These are phyloP conservation scores for Uromys caudimaculatus DNA, from an alignment of 2,797 vertebrate genomes.

Conservation along the genomic window DNA sequence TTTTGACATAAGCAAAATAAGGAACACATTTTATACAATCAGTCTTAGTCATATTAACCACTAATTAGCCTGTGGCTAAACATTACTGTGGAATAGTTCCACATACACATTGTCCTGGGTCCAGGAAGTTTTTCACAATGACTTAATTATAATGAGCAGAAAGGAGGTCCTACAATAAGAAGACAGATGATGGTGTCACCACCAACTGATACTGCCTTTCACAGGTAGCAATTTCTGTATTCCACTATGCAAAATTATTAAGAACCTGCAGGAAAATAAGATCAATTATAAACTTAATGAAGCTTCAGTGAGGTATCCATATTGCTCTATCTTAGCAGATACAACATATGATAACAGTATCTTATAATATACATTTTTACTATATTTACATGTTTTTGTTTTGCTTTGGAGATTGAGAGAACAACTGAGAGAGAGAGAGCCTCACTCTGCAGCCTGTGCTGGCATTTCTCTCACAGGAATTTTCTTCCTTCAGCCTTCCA, in stretches of 20 bases:
- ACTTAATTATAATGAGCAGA: constrained; percentile 16
- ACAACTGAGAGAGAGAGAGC: neutral
- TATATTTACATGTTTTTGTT: neutral
- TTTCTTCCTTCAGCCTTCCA: neutral
- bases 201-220: neutral
- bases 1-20: neutral
- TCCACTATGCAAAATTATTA: neutral
- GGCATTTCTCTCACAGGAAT: neutral
- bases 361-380: neutral
- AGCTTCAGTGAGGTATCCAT: neutral
- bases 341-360: neutral
- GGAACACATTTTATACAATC: neutral
- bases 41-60: neutral
- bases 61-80: neutral
- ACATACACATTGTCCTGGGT: neutral
- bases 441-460: neutral
- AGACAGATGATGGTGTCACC: neutral
- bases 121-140: neutral
- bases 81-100: neutral
- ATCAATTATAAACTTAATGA: neutral
- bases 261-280: neutral
- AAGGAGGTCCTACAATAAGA: neutral
- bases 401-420: neutral
- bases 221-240: neutral
- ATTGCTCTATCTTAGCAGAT: neutral